Base-by-base conservation (phyloP, 2,888 invertebrate genomes). In the Teleogryllus oceanicus region DNA sequence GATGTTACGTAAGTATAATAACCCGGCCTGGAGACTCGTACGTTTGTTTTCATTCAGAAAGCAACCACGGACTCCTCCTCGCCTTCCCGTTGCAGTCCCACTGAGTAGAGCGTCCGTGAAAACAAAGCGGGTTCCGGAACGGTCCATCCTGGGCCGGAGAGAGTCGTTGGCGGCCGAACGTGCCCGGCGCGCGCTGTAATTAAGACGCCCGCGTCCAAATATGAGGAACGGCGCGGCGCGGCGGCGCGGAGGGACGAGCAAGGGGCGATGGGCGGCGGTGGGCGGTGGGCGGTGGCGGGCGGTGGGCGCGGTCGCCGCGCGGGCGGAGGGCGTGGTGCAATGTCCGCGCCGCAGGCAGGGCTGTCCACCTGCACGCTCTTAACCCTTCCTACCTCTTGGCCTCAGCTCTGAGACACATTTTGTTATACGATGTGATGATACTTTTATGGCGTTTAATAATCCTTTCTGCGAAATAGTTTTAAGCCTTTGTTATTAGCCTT, bases 191-290 rank as follows among this genome's bases (percentile, higher is more conserved):
- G 62, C 62, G 13, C 62, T 62, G 62, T 62, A 16, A 62, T 62
- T 62, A 62, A 62, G 62, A 62, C 62, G n/a, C 62, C n/a, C 62
- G 62, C 62, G 62, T 62, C 62, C 62, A 13, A 62, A 62, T 62
- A 62, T 62, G 62, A 62, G 62, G 62, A 62, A 62, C 62, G 62
- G n/a, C n/a, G 62, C 18, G 62, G 24, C 24, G 37, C 37, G 37
- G 37, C 37, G 37, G 37, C 37, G 37, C 37, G 37, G 37, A 37
- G 37, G 62, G 62, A 62, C 12, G n/a, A 11, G 16, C 5, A 8
- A 3, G 62, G 62, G 18, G 62, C 16, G 16, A 62, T 62, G 62
- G 18, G 18, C 62, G 62, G 18, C 18, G 51, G 51, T 13, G 62
- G 62, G 62, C 13, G 62, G 18, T 4, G 18, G 18, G 62, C 16